phyloP scores from a whole-genome alignment of 2,113 vertebrate species.

The Stegastes partitus region DNA sequence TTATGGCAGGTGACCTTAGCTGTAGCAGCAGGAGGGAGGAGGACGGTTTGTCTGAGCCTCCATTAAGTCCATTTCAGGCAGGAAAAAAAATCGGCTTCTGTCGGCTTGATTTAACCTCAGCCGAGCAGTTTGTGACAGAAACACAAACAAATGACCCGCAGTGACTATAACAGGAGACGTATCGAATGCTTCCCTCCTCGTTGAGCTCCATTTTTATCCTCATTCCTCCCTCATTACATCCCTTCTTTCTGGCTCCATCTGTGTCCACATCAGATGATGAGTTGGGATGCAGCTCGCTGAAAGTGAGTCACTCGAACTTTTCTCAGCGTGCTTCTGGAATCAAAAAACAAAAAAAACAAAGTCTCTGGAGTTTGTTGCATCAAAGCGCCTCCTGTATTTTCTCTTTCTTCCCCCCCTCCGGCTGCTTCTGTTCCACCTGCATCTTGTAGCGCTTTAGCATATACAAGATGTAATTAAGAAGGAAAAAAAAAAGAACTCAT shows the following conservation, averaged over 20 bases:
- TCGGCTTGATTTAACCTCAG: slow-evolving; percentile 21
- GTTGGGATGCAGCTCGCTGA: slow-evolving; percentile 25
- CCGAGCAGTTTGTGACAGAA: slow-evolving; percentile 3
- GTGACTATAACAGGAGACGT: slow-evolving; percentile 5
- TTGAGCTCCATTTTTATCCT: slow-evolving; percentile 11
- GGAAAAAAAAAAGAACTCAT: not conserved
- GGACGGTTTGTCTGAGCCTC: not conserved
- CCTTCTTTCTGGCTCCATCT: slow-evolving; percentile 11
- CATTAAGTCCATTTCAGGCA: not conserved
- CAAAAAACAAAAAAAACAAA: not conserved
- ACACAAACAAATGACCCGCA: slow-evolving; percentile 25
- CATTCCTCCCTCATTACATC: slow-evolving; percentile 27
- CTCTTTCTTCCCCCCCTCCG: not conserved
- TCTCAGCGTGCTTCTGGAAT: not conserved
- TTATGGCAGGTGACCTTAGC: slow-evolving; percentile 56
- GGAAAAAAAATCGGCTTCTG: not conserved
- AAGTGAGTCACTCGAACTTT: slow-evolving; percentile 44
- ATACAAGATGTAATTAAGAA: slow-evolving; percentile 37
- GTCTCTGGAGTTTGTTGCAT: slow-evolving; percentile 32
- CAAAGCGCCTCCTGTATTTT: slow-evolving; percentile 24
- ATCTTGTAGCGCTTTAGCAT: not conserved
- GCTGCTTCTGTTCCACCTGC: not conserved
- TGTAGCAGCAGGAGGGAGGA: slow-evolving; percentile 12
- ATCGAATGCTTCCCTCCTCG: slow-evolving; percentile 8
- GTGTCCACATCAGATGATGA: slow-evolving; percentile 7